Conservation (phyloP, 2,113 vertebrate species). For the Himantopus leucocephalus region DNA sequence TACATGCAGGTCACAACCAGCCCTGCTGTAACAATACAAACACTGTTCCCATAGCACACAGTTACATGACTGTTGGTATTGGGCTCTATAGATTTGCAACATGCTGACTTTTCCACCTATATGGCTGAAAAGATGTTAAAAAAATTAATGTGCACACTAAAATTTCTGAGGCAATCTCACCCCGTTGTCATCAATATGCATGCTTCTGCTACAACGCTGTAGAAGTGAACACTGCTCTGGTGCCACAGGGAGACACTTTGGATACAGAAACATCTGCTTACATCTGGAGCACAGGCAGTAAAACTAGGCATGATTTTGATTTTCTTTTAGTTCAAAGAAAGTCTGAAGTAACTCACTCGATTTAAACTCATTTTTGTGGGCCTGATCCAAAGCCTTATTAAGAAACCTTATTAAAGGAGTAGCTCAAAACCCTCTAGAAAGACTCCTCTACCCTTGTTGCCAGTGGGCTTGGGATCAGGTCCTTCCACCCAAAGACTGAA, state of each 20-base stretch:
- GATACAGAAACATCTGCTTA: constrained; percentile 11
- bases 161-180: background rate
- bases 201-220: background rate
- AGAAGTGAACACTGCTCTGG: background rate
- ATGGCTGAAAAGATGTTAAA: background rate
- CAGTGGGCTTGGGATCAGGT: background rate
- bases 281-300: constrained; percentile 29
- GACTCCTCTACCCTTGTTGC: background rate
- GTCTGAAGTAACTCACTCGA: background rate
- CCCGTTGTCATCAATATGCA: background rate
- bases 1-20: background rate
- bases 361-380: background rate
- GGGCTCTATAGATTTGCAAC: background rate
- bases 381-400: constrained; percentile 12
- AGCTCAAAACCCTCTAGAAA: background rate
- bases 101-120: background rate
- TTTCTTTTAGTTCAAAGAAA: constrained; percentile 36
- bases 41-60: background rate
- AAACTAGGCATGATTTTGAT: background rate
- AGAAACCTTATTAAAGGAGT: background rate
- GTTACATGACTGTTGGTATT: background rate
- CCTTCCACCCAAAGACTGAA: background rate
- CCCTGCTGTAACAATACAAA: background rate
- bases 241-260: background rate
- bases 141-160: background rate